A percentile compares a stretch with the other conserved stretches of the same genome.
phyloP scores from a whole-genome alignment of 2,797 vertebrate genomes.

The Ceyx erithaca region DNA sequence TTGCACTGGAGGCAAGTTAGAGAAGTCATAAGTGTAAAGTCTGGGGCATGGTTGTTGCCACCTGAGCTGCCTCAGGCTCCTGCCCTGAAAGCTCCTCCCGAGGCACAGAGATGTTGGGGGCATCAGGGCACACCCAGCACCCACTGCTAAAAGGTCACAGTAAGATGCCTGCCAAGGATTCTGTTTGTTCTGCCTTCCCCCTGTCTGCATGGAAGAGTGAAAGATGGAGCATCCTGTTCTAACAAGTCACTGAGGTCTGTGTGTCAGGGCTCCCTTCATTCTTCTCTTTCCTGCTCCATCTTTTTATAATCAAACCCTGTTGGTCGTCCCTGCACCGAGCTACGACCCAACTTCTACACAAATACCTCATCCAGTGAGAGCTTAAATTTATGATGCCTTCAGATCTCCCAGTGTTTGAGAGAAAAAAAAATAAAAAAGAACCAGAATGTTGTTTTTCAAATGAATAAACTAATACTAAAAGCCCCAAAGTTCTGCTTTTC shows the following conservation, averaged over 20 bases:
- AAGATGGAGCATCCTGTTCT: not conserved
- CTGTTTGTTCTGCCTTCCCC: not conserved
- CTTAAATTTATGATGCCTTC: not conserved
- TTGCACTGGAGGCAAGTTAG: not conserved
- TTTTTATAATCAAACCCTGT: not conserved
- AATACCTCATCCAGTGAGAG: not conserved
- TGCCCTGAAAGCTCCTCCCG: not conserved
- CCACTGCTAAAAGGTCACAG: not conserved
- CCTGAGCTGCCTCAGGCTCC: not conserved
- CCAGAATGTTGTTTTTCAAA: not conserved
- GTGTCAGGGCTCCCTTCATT: not conserved
- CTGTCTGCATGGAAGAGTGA: fast-evolving
- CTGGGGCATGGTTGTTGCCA: not conserved
- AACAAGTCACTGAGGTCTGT: not conserved
- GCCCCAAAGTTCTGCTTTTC: not conserved
- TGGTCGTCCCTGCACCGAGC: not conserved
- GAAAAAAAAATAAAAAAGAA: not conserved
- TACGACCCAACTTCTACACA: not conserved
- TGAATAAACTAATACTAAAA: not conserved
- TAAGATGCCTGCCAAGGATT: not conserved
- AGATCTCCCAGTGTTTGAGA: not conserved
- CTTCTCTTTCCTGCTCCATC: not conserved
- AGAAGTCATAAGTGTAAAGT: not conserved
- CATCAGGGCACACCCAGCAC: fast-evolving
- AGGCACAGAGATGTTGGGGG: not conserved